Conservation (phyloP, 2,888 invertebrate species). For the Siphonodentalium dalli region DNA sequence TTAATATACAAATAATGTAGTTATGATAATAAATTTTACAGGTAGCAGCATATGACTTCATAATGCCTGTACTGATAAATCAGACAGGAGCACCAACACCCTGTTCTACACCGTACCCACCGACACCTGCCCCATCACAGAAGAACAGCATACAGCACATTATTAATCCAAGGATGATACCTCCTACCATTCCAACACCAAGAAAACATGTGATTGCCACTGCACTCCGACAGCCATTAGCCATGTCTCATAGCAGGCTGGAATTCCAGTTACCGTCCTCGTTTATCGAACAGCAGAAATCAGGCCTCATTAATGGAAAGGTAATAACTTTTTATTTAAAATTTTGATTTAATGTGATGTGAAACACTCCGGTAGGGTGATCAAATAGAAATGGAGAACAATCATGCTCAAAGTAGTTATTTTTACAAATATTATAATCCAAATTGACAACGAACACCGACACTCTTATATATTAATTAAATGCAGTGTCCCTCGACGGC, state of each 20-base stretch:
- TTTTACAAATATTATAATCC: too few species aligned
- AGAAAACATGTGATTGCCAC: conserved; percentile 62
- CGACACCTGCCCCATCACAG: conserved; percentile 49
- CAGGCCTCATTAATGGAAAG: too few species aligned
- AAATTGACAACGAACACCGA: too few species aligned
- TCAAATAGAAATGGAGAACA: too few species aligned
- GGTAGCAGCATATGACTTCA: conserved; percentile 65
- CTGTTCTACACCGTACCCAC: conserved; percentile 52
- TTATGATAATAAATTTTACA: too few species aligned
- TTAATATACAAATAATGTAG: too few species aligned
- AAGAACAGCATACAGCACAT: conserved; percentile 56
- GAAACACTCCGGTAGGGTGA: too few species aligned
- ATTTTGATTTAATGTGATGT: too few species aligned
- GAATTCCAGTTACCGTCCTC: conserved; percentile 54
- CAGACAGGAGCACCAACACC: conserved; percentile 55
- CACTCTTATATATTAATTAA: too few species aligned
- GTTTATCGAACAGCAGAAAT: conserved; percentile 48
- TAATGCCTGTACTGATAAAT: conserved; percentile 62
- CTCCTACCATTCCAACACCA: conserved; percentile 53
- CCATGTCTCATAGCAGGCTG: conserved; percentile 53
- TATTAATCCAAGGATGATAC: conserved; percentile 54
- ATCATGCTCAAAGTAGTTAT: too few species aligned
- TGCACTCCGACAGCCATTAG: conserved; percentile 60
- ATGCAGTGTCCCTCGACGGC: too few species aligned
- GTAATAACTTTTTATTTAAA: too few species aligned